Evolutionary conservation across 2,888 invertebrate species (phyloP).

Genomic region (Homarus gammarus): DNA sequence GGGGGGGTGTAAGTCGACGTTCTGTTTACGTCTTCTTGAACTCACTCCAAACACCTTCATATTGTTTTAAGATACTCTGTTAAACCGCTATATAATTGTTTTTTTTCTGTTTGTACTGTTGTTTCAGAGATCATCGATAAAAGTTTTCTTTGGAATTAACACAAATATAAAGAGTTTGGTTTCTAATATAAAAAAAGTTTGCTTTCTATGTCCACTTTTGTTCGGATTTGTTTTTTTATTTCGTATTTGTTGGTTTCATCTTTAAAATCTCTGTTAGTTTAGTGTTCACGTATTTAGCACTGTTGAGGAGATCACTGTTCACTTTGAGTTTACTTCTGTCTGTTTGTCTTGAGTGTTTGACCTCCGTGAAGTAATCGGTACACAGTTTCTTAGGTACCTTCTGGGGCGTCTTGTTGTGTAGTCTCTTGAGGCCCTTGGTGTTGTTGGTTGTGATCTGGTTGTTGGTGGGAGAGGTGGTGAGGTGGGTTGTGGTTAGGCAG

Average conservation of each 20-base stretch:
- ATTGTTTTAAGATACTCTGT: not conserved
- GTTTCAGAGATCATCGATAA: not conserved
- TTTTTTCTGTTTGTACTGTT: not conserved
- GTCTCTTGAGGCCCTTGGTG: not conserved
- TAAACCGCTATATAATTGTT: not conserved
- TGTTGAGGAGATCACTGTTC: not conserved
- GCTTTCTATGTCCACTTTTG: too few relatives aligned
- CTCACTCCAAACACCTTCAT: not conserved
- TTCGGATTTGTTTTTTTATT: not conserved
- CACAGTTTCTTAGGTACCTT: not conserved
- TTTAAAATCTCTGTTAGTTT: not conserved
- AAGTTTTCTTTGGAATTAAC: not conserved
- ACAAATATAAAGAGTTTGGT: too few relatives aligned
- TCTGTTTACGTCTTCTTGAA: not conserved
- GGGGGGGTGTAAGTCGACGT: too few relatives aligned
- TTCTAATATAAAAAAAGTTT: too few relatives aligned
- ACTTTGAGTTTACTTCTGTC: not conserved
- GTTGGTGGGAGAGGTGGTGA: not conserved
- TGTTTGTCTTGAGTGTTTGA: not conserved
- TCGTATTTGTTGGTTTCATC: not conserved
- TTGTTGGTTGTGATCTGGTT: not conserved
- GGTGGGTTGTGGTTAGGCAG: constrained; percentile 16
- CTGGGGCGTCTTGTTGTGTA: not conserved
- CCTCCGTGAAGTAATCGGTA: not conserved
- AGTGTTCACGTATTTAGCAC: not conserved